Evolutionary conservation across 2,888 invertebrate genomes (phyloP).

Genomic region (Drosophila monieri): DNA sequence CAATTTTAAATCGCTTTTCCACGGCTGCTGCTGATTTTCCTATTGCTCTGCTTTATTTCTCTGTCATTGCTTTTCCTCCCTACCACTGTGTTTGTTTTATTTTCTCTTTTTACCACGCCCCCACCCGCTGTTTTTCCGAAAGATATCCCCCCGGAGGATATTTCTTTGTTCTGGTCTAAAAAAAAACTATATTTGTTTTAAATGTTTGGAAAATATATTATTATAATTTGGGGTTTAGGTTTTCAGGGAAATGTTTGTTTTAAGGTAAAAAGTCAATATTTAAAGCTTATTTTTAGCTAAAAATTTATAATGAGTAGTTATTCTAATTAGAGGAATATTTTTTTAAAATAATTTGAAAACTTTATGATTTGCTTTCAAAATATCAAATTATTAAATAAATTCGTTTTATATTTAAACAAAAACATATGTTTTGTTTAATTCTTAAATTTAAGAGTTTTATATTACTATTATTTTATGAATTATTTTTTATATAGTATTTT

Average conservation of each 20-base stretch:
- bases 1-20: slow-evolving; percentile 42
- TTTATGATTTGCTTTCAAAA: neutral
- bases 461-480: no score
- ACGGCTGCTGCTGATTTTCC: slow-evolving; percentile 6
- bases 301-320: neutral
- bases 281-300: neutral
- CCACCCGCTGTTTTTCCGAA: neutral
- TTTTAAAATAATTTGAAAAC: neutral
- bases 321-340: neutral
- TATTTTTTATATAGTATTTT: no score
- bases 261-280: neutral
- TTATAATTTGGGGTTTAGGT: neutral
- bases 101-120: neutral
- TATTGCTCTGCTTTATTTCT: slow-evolving; percentile 9
- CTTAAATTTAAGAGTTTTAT: no score
- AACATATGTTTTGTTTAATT: no score
- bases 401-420: no score
- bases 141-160: neutral
- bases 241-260: neutral
- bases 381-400: no score
- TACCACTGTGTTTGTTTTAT: neutral
- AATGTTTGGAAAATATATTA: neutral
- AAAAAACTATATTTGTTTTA: neutral
- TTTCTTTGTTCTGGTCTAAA: neutral
- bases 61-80: neutral